Evolutionary conservation across 2,888 invertebrate genomes (phyloP), one percentile per base, ranked within the genome.

Genomic region (Amitus sp.): DNA sequence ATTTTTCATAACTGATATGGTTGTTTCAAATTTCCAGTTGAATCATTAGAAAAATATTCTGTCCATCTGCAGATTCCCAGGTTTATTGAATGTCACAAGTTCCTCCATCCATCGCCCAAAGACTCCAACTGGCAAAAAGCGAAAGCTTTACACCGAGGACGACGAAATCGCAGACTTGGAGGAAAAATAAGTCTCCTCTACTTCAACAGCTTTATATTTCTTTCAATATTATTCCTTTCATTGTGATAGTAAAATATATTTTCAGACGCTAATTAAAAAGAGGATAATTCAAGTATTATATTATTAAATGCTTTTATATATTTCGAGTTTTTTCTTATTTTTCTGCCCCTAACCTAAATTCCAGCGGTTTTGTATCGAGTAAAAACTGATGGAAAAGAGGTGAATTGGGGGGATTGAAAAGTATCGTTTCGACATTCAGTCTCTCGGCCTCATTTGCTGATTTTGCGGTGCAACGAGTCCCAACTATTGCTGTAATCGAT

Each of bases 401-500:
- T 37, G 37, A 15, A 37, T 30, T 34, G 34, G 58, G 33, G n/a
- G n/a, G n/a, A n/a, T n/a, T n/a, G n/a, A n/a, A n/a, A n/a, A 59
- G 47, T 52, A 53, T 57, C 54, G 53, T 58, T 51, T 49, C n/a
- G n/a, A n/a, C n/a, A n/a, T n/a, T n/a, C n/a, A n/a, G n/a, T n/a
- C n/a, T 48, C 48, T 52, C 50, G 59, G 56, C 59, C 47, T 74
- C 84, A 85, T 76, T 86, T 85, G 62, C 86, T 85, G 72, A 92
- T 92, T 69, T 91, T 89, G 74, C 91, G 88, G 78, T 92, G 89
- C 63, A 93, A 84, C 55, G 90, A 91, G 80, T 90, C 90, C 92
- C 92, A 93, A 82, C 90, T 92, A 82, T 88, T 90, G 1, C 91
- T 91, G 75, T 93, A 93, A 78, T 93, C 93, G 69, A 93, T 92